Conservation (phyloP, 1,140 invertebrate species). For the Leptoteleia sp. region DNA sequence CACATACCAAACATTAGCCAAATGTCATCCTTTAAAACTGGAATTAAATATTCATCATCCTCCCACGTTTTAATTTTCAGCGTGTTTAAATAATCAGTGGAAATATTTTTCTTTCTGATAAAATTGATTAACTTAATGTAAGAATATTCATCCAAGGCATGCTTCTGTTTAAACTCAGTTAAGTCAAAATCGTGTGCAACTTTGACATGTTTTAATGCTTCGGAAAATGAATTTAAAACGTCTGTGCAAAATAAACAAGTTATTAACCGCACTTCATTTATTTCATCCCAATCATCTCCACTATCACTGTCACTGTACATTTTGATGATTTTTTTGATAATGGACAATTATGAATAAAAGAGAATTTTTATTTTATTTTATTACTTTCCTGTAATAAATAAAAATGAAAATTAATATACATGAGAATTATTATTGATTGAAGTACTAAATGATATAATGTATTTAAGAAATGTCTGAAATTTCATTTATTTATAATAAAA, state of each 20-base stretch:
- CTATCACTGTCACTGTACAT: constrained; percentile 77
- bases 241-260: constrained; percentile 83
- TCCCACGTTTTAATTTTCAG: constrained; percentile 84
- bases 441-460: too few species aligned
- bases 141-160: constrained; percentile 90
- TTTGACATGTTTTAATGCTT: constrained; percentile 81
- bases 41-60: constrained; percentile 90
- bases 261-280: constrained; percentile 73
- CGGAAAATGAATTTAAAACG: constrained; percentile 73
- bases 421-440: too few species aligned
- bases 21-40: constrained; percentile 88
- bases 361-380: too few species aligned
- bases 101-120: constrained; percentile 85
- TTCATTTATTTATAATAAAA: too few species aligned
- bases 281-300: constrained; percentile 81
- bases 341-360: too few species aligned
- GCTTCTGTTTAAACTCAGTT: constrained; percentile 84
- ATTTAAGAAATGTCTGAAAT: too few species aligned
- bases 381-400: too few species aligned
- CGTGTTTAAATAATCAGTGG: constrained; percentile 82
- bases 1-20: constrained; percentile 92
- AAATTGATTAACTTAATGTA: constrained; percentile 95
- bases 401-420: too few species aligned
- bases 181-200: constrained; percentile 87
- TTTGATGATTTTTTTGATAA: constrained; percentile 6